Percentiles rank a stretch among this genome's conserved stretches.
phyloP scores from a whole-genome alignment of 2,888 invertebrate species.

The Phania funesta region DNA sequence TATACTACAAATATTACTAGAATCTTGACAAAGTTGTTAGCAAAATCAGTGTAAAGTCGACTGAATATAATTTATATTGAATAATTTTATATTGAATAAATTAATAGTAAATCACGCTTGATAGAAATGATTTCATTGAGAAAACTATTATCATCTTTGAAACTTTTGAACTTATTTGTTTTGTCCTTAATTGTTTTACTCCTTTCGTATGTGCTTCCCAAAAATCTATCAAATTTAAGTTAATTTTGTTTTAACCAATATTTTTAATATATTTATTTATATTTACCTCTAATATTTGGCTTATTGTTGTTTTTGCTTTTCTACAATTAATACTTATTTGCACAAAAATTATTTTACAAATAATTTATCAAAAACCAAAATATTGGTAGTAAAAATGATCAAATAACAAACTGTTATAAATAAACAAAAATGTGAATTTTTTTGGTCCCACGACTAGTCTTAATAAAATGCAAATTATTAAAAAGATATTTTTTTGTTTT shows the following conservation, averaged over 20 bases:
- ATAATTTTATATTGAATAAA: background rate
- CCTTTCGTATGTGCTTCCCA: too few species aligned
- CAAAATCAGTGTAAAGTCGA: too few species aligned
- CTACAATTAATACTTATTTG: conserved; percentile 6
- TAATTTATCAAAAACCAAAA: conserved; percentile 1
- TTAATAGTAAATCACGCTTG: background rate
- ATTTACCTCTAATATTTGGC: conserved; percentile 22
- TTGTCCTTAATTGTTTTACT: too few species aligned
- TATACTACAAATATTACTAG: too few species aligned
- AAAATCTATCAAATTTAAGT: too few species aligned
- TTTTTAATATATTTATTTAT: background rate
- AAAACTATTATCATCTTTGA: too few species aligned
- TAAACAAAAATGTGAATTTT: conserved; percentile 65
- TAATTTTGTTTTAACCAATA: too few species aligned
- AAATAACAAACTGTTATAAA: conserved; percentile 54
- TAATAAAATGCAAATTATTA: conserved; percentile 66
- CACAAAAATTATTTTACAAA: conserved; percentile 17
- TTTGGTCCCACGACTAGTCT: conserved; percentile 69
- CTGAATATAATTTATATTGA: too few species aligned
- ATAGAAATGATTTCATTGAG: too few species aligned
- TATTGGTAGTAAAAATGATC: background rate
- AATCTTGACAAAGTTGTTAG: too few species aligned
- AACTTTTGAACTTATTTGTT: too few species aligned
- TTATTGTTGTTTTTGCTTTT: background rate
- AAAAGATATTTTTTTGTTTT: conserved; percentile 58